Percentiles rank a stretch among this genome's conserved stretches.
phyloP scores from a whole-genome alignment of 2,888 invertebrate genomes.

The Masnerella sp. region DNA sequence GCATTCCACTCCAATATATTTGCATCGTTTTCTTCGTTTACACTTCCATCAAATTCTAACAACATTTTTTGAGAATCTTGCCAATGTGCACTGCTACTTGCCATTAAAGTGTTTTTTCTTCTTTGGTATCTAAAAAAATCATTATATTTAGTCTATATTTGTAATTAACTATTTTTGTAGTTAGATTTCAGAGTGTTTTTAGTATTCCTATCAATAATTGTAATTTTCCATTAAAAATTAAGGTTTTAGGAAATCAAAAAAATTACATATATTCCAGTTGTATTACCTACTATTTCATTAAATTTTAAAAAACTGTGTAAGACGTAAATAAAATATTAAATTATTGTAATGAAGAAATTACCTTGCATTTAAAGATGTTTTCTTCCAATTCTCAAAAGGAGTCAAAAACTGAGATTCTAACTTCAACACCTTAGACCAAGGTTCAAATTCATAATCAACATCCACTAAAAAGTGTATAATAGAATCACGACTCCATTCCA shows the following conservation, averaged over 20 bases:
- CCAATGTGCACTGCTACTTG: constrained; percentile 81
- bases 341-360: constrained; percentile 63
- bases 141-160: no score
- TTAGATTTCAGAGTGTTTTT: background rate
- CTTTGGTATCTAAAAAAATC: constrained; percentile 78
- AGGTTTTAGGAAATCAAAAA: no score
- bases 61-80: constrained; percentile 81
- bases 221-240: no score
- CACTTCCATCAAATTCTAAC: constrained; percentile 80
- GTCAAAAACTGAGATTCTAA: constrained; percentile 79
- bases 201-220: background rate
- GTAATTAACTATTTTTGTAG: no score
- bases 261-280: no score
- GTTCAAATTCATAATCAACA: constrained; percentile 79
- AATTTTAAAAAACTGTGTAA: no score
- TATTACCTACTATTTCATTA: no score
- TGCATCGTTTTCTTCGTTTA: constrained; percentile 74
- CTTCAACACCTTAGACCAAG: constrained; percentile 76
- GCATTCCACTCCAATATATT: constrained; percentile 79
- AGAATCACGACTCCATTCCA: constrained; percentile 86
- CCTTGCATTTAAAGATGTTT: constrained; percentile 79
- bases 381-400: constrained; percentile 81
- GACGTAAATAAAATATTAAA: no score
- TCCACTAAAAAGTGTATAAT: constrained; percentile 82
- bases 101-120: constrained; percentile 77